phyloP scores from a whole-genome alignment of 2,113 vertebrate species.

The Urocitellus parryii region DNA sequence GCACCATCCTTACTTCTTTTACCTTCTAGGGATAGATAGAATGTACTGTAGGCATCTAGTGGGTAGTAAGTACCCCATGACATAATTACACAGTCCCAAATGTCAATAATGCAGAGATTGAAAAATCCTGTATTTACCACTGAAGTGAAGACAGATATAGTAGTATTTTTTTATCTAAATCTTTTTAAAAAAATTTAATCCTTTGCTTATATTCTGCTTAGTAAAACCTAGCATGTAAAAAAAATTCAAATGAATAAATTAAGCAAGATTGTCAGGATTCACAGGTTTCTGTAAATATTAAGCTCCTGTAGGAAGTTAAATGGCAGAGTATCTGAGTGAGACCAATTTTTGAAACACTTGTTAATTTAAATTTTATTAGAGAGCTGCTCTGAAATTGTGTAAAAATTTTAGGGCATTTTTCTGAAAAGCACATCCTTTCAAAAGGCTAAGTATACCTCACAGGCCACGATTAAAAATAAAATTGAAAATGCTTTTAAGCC shows the following conservation, averaged over 20 bases:
- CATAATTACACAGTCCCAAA: not conserved
- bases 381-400: not conserved
- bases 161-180: conserved; percentile 47
- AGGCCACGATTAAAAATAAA: conserved; percentile 18
- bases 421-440: conserved; percentile 57
- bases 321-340: not conserved
- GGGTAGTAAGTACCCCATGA: not conserved
- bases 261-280: not conserved
- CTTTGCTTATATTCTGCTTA: conserved; percentile 29
- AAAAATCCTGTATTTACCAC: conserved; percentile 31
- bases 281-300: not conserved
- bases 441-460: conserved; percentile 5
- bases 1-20: not conserved
- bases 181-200: not conserved
- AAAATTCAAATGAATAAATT: conserved; percentile 48
- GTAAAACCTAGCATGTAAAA: conserved; percentile 40
- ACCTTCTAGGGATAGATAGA: not conserved
- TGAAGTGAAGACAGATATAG: not conserved
- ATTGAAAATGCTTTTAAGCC: conserved; percentile 58
- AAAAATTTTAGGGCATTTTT: conserved; percentile 30
- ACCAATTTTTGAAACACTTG: not conserved
- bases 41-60: not conserved
- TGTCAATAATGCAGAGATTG: not conserved
- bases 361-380: conserved; percentile 56
- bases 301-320: conserved; percentile 44